These are phyloP conservation scores for Lineus longissimus DNA, from an alignment of 1,140 invertebrate genomes.

Conservation along the genomic window DNA sequence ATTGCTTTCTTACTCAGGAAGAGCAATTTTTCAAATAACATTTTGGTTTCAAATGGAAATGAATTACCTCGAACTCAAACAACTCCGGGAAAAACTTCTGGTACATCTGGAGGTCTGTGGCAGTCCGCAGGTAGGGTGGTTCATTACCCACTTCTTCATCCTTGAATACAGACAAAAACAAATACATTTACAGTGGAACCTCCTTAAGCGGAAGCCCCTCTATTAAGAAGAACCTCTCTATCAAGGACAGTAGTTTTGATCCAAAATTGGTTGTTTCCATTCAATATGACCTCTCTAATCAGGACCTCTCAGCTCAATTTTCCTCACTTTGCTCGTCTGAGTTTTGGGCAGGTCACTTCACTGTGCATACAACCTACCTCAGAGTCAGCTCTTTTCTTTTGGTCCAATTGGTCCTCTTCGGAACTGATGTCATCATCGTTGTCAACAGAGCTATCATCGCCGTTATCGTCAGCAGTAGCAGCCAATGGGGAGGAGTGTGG, in stretches of 20 bases:
- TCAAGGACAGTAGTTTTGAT: too few relatives aligned
- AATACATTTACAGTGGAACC: not conserved
- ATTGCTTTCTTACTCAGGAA: too few relatives aligned
- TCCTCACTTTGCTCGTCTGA: conserved; percentile 31
- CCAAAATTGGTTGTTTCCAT: too few relatives aligned
- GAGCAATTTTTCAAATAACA: too few relatives aligned
- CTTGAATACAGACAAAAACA: not conserved
- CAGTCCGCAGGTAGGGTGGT: conserved; percentile 27
- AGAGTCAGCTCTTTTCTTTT: not conserved
- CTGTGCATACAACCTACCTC: too few relatives aligned
- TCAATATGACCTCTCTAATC: too few relatives aligned
- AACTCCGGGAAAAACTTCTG: conserved; percentile 47
- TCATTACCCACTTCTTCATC: conserved; percentile 24
- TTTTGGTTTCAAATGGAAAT: too few relatives aligned
- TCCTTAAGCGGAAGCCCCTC: too few relatives aligned
- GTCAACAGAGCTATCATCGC: conserved; percentile 47
- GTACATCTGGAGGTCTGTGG: conserved; percentile 44
- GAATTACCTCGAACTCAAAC: conserved; percentile 43
- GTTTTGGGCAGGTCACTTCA: too few relatives aligned
- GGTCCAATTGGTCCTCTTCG: conserved; percentile 38
- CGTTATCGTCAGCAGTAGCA: conserved; percentile 22
- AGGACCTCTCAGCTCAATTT: too few relatives aligned
- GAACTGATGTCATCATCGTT: conserved; percentile 51
- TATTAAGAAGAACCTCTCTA: too few relatives aligned
- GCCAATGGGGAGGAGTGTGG: not conserved